Percentiles rank a stretch among this genome's conserved stretches.
Conservation (phyloP, 2,888 invertebrate genomes). For the Apotomis betuletana region DNA sequence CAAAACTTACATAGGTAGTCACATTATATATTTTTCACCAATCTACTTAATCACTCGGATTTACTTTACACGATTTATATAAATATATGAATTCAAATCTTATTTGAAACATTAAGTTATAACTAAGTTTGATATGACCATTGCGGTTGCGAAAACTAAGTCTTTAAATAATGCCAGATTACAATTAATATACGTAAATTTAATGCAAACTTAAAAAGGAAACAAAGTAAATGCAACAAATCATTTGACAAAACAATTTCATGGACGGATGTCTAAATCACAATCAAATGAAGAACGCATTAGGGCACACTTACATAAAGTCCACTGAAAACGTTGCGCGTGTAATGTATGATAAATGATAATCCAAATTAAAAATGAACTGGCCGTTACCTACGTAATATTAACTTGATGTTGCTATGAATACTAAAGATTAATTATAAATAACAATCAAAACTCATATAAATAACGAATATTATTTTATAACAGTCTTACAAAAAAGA, state of each 20-base stretch:
- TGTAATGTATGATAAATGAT: too few relatives aligned
- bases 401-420: too few relatives aligned
- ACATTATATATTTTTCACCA: conserved; percentile 12
- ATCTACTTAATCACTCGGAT: conserved; percentile 31
- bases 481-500: too few relatives aligned
- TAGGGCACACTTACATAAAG: background rate
- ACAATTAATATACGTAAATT: conserved; percentile 3
- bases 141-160: conserved; percentile 35
- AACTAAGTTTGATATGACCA: conserved; percentile 48
- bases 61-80: conserved; percentile 31
- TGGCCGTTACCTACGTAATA: too few relatives aligned
- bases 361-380: too few relatives aligned
- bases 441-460: too few relatives aligned
- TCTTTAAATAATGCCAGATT: conserved; percentile 16
- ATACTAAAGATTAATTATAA: too few relatives aligned
- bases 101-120: conserved; percentile 31
- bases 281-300: conserved; percentile 41
- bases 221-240: conserved; percentile 41
- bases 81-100: conserved; percentile 38
- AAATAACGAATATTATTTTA: too few relatives aligned
- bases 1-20: conserved; percentile 18
- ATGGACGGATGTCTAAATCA: conserved; percentile 53
- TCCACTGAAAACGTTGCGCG: too few relatives aligned
- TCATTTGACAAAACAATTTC: conserved; percentile 40
- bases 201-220: conserved; percentile 27